phyloP scores from a whole-genome alignment of 2,797 vertebrate genomes.

The Enteromius thamalakanensis region DNA sequence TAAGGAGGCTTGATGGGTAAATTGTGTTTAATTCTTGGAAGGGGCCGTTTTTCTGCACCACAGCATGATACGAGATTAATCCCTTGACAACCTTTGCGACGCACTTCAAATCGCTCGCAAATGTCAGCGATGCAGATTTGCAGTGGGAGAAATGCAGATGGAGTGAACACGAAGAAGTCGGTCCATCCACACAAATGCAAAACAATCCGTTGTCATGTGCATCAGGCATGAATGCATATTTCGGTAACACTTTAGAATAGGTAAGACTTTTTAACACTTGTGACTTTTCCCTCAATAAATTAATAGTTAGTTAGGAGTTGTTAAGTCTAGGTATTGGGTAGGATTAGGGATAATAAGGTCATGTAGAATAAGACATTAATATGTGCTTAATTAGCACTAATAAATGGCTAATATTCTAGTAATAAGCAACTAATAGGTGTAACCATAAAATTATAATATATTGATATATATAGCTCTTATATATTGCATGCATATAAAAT shows the following conservation, averaged over 20 bases:
- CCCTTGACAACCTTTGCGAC: constrained; percentile 84
- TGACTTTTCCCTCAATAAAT: no score
- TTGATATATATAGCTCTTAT: no score
- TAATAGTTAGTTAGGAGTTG: no score
- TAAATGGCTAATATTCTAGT: no score
- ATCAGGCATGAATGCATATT: background rate
- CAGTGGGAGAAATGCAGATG: constrained; percentile 63
- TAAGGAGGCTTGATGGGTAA: constrained; percentile 84
- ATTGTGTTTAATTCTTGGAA: constrained; percentile 86
- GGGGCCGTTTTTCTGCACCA: constrained; percentile 76
- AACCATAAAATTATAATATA: no score
- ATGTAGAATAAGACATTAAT: no score
- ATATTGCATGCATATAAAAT: background rate
- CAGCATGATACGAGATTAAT: constrained; percentile 86
- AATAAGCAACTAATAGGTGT: no score
- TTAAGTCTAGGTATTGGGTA: no score
- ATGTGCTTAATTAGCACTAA: no score
- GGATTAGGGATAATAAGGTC: no score
- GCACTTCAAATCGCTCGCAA: constrained; percentile 82
- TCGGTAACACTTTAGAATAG: background rate
- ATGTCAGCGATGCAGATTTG: constrained; percentile 77
- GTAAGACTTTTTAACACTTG: no score
- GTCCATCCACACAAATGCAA: background rate
- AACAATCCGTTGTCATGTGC: background rate
- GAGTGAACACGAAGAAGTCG: constrained; percentile 47